These are phyloP conservation scores for Pagetopsis macropterus DNA, from an alignment of 2,797 vertebrate genomes.

Conservation along the genomic window DNA sequence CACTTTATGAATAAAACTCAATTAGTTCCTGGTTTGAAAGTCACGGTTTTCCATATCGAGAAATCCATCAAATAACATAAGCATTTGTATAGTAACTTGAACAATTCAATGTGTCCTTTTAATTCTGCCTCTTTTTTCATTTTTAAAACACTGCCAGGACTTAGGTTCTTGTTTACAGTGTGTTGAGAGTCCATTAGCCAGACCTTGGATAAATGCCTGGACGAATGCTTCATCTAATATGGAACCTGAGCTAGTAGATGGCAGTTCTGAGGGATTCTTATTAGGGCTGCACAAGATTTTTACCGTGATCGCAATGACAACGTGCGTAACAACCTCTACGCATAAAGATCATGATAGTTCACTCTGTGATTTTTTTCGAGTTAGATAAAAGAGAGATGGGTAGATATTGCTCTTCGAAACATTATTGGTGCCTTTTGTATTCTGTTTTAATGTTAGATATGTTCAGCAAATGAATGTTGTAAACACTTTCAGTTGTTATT, in stretches of 20 bases:
- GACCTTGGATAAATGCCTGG: slow-evolving; percentile 17
- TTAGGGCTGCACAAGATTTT: no score
- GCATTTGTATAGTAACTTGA: not conserved
- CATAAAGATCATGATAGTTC: no score
- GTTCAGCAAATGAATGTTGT: no score
- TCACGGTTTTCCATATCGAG: not conserved
- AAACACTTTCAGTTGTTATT: no score
- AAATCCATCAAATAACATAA: not conserved
- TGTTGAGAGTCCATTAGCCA: slow-evolving; percentile 21
- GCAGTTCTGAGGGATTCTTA: not conserved
- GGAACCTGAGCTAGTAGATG: not conserved
- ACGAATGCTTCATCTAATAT: slow-evolving; percentile 2
- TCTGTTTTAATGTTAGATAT: no score
- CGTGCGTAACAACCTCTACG: no score
- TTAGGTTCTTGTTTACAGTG: slow-evolving; percentile 22
- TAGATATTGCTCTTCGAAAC: no score
- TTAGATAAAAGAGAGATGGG: no score
- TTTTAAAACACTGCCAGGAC: slow-evolving; percentile 6
- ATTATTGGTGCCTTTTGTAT: no score
- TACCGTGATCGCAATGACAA: no score
- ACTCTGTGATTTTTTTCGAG: no score
- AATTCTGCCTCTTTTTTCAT: slow-evolving; percentile 12
- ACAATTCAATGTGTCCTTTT: slow-evolving; percentile 10
- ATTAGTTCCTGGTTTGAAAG: not conserved
- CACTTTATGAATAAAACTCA: not conserved